Percentiles rank a stretch among this genome's conserved stretches.
These are phyloP conservation scores for Sebastes nivosus DNA, from an alignment of 2,797 vertebrate genomes.

Conservation along the genomic window DNA sequence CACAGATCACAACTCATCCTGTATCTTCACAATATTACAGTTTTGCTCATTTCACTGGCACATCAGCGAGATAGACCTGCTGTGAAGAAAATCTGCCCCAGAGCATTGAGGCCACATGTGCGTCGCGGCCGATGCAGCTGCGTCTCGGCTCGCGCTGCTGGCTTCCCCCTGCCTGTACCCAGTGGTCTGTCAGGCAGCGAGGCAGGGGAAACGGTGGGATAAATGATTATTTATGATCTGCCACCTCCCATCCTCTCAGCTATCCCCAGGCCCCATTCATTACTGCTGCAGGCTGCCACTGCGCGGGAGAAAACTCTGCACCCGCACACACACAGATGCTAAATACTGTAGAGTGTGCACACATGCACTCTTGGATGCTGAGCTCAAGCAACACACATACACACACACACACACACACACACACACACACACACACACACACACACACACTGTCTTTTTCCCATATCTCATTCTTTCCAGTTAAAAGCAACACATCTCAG, in stretches of 20 bases:
- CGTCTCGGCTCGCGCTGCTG: constrained; percentile 55
- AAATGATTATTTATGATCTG: constrained; percentile 90
- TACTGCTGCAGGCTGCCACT: constrained; percentile 80
- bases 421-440: not conserved
- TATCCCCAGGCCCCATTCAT: constrained; percentile 84
- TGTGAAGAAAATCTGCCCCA: constrained; percentile 63
- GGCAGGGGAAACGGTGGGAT: constrained; percentile 79
- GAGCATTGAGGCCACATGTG: constrained; percentile 63
- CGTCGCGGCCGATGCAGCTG: constrained; percentile 67
- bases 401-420: not conserved
- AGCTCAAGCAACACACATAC: constrained; percentile 5
- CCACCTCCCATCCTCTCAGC: constrained; percentile 84
- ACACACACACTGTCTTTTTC: not conserved
- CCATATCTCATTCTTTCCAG: constrained; percentile 30
- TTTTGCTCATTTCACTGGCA: constrained; percentile 49
- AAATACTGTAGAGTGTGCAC: constrained; percentile 29
- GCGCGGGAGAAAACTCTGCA: constrained; percentile 46
- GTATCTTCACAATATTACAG: constrained; percentile 33
- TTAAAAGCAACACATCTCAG: constrained; percentile 52
- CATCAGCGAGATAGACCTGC: constrained; percentile 49
- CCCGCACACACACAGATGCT: constrained; percentile 38
- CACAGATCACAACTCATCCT: constrained; percentile 20
- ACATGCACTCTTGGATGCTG: constrained; percentile 14
- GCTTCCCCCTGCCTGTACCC: constrained; percentile 63
- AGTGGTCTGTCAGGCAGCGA: constrained; percentile 77